Evolutionary conservation across 2,888 invertebrate genomes (phyloP), one percentile per base, ranked within the genome.

Genomic region (Athrips mouffetella): DNA sequence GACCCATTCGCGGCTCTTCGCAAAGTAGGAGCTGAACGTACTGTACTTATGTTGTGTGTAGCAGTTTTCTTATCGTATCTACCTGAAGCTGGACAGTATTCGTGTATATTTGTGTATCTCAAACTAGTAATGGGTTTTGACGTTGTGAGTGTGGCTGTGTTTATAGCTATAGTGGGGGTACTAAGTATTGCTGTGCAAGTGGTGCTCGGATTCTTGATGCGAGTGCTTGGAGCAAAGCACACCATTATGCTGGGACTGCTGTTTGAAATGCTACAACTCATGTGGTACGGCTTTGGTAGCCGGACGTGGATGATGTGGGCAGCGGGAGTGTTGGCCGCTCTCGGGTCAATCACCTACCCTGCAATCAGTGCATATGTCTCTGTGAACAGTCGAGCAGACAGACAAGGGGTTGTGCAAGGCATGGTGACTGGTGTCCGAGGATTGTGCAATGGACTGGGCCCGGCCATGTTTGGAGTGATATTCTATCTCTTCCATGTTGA

Each of bases 261-360:
- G 56, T 98, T 98, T 87, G 99, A 99, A 89, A 95, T 98, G 92
- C 90, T 98, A 63, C 99, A 99, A 81, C 90, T 99, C 57, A 93
- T 98, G 89, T 98, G 98, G 96, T 98, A 97, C 77, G 98, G 98
- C 31, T 97, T 98, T 72, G 98, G 98, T 49, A 97, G 97, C 63
- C 94, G 97, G 68, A 95, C 94, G 56, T 98, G 98, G 98, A 98
- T 99, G 95, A 98, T 99, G 97, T 99, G 99, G 99, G 95, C 96
- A 30, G 99, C 99, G 7, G 99, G 99, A 47, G 92, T 98, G 59
- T 89, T 99, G 59, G 99, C 99, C 29, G 97, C 98, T 10, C 91
- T 99, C 62, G 98, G 97, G 54, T 97, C 97, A 59, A 94, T 99
- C 63, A 98, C 98, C 2, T 99, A 99, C 89, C 99, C 99, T 27